phyloP scores from a whole-genome alignment of 2,113 vertebrate genomes.

The Glaucomys volans region DNA sequence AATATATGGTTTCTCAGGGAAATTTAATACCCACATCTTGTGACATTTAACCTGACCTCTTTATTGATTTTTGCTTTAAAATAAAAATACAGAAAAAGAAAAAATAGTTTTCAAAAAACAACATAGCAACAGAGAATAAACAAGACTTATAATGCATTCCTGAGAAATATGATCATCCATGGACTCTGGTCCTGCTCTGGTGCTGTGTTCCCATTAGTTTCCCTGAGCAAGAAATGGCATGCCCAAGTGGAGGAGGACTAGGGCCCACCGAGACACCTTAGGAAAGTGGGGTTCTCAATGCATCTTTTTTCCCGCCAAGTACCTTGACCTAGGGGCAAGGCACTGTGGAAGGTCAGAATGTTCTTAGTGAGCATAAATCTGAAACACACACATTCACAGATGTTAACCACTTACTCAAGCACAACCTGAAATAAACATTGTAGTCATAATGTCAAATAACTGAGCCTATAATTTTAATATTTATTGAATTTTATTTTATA shows the following conservation, averaged over 20 bases:
- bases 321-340: neutral
- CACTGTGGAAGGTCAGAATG: neutral
- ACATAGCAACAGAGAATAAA: constrained; percentile 53
- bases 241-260: neutral
- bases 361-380: neutral
- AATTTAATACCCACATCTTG: constrained; percentile 65
- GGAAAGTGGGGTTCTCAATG: neutral
- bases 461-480: neutral
- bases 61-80: constrained; percentile 68
- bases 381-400: neutral
- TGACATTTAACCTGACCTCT: constrained; percentile 53
- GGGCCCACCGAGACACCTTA: neutral
- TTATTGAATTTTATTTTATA: neutral
- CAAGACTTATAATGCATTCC: constrained; percentile 52
- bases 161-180: neutral
- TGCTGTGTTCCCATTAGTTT: neutral
- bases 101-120: constrained; percentile 6
- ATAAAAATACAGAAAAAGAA: constrained; percentile 60
- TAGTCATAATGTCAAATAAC: neutral
- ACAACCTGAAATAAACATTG: constrained; percentile 40
- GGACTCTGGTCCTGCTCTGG: neutral
- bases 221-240: neutral
- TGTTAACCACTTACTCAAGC: neutral
- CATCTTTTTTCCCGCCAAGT: neutral
- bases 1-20: constrained; percentile 68